Base-by-base conservation (phyloP, 2,888 invertebrate genomes). In the Noctua comes region DNA sequence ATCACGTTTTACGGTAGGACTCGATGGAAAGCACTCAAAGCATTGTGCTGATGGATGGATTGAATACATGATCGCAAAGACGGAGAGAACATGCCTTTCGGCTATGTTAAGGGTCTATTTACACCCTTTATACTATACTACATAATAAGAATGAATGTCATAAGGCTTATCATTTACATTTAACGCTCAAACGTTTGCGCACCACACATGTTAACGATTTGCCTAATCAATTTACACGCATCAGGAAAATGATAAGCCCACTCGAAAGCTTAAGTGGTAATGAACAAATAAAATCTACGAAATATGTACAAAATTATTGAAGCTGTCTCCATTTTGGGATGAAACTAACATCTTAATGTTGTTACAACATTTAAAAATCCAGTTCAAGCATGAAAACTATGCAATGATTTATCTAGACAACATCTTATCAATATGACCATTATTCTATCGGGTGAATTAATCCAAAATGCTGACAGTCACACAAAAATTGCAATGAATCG, bases 171-270 rank as follows among this genome's bases (percentile, higher is more conserved):
- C 62, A 69, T 57, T 59, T 80, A 48, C 62, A 80, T 51, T 51
- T 4, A 64, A 64, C 16, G 48, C n/a, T 51, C 36, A 64, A 73
- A 84, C 84, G 73, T 73, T 68, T 84, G 36, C 48, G 6, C 48
- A 70, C 40, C 18, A 65, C 51, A 76, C 16, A 73, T 36, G 72
- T 27, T 70, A 80, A 80, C 71, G 62, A 80, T 65, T 64, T 18
- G 16, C n/a, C 62, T 71, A 73, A 83, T 84, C 65, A 80, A 83
- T 68, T 73, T 71, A 31, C 40, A 76, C 51, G 46, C 40, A 54
- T n/a, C 21, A 66, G 71, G 54, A 24, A 72, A 68, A 36, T 64
- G 57, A 84, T 83, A 84, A 80, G 70, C 59, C 36, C 66, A 73
- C 77, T 73, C n/a, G 36, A 73, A 68, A 54, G 64, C 68, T 51